A percentile compares a stretch with the other conserved stretches of the same genome.
These are phyloP conservation scores for Athalia circularis DNA, from an alignment of 2,888 invertebrate species.

Conservation along the genomic window DNA sequence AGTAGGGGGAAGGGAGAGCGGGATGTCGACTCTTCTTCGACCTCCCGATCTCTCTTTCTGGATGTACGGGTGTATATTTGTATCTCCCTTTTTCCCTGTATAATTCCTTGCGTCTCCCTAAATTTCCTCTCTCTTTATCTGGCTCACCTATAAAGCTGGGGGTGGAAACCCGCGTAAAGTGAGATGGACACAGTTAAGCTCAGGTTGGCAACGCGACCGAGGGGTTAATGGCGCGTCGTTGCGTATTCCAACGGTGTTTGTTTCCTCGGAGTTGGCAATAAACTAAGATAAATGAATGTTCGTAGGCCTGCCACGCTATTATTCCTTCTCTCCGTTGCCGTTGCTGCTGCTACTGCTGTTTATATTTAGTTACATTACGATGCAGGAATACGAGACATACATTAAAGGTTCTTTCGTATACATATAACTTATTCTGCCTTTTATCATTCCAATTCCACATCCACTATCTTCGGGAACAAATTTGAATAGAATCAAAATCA, in stretches of 20 bases:
- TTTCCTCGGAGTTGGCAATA: constrained; percentile 70
- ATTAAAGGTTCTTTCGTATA: constrained; percentile 19
- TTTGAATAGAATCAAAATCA: too few relatives aligned
- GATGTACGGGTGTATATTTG: constrained; percentile 41
- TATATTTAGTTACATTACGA: constrained; percentile 67
- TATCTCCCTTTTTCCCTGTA: constrained; percentile 43
- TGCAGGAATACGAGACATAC: constrained; percentile 44
- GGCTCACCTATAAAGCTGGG: constrained; percentile 13
- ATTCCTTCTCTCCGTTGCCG: constrained; percentile 62
- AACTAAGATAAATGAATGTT: constrained; percentile 71
- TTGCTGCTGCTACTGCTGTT: constrained; percentile 57
- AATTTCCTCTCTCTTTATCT: constrained; percentile 43
- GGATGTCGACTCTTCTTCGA: background rate
- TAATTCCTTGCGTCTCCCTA: constrained; percentile 49
- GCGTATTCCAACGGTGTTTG: constrained; percentile 70
- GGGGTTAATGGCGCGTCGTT: constrained; percentile 70
- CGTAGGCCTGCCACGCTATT: constrained; percentile 65
- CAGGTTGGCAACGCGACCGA: constrained; percentile 61
- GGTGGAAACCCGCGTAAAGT: constrained; percentile 49
- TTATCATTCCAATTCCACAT: background rate
- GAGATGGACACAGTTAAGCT: constrained; percentile 64
- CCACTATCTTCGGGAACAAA: too few relatives aligned
- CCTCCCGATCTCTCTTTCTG: constrained; percentile 3
- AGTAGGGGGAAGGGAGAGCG: too few relatives aligned
- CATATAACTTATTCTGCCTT: background rate